Percentiles rank a stretch among this genome's conserved stretches.
Evolutionary conservation across 2,888 invertebrate genomes (phyloP).

Genomic region (Norana najaformis): DNA sequence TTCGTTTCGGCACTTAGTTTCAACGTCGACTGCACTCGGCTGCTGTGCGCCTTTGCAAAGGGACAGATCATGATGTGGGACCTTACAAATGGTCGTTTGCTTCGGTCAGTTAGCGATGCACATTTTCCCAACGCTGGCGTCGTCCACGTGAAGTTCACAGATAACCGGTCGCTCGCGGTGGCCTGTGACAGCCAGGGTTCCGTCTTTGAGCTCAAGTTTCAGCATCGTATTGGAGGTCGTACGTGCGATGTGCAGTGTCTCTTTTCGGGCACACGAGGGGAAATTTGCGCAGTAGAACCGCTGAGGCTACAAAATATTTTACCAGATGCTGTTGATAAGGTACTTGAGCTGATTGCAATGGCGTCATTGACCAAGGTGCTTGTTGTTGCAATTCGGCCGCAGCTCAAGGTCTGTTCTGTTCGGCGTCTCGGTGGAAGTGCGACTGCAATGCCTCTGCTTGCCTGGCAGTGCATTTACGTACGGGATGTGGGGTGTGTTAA

Average conservation of each 20-base stretch:
- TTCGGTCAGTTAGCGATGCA: constrained; percentile 75
- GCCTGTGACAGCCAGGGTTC: constrained; percentile 92
- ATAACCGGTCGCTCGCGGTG: constrained; percentile 75
- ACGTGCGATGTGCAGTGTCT: constrained; percentile 85
- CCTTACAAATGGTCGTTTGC: constrained; percentile 74
- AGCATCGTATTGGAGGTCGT: constrained; percentile 79
- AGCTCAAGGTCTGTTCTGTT: constrained; percentile 69
- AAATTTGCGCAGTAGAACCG: constrained; percentile 79
- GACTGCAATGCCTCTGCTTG: constrained; percentile 81
- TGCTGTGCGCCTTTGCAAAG: constrained; percentile 79
- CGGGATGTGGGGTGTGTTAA: constrained; percentile 70
- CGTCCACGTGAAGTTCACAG: constrained; percentile 76
- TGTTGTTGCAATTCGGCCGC: constrained; percentile 77
- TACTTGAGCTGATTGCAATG: constrained; percentile 81
- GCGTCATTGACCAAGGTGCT: constrained; percentile 88
- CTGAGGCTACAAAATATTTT: constrained; percentile 67
- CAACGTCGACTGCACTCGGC: constrained; percentile 81
- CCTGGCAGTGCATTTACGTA: constrained; percentile 88
- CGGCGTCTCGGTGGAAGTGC: constrained; percentile 62
- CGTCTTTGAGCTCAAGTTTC: constrained; percentile 89
- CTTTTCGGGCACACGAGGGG: constrained; percentile 96
- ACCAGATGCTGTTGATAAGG: constrained; percentile 72
- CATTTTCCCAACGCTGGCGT: constrained; percentile 84
- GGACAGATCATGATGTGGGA: constrained; percentile 90
- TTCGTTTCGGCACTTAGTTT: constrained; percentile 75